These are phyloP conservation scores for Adoxophyes honmai DNA, from an alignment of 1,140 invertebrate genomes.

Conservation along the genomic window DNA sequence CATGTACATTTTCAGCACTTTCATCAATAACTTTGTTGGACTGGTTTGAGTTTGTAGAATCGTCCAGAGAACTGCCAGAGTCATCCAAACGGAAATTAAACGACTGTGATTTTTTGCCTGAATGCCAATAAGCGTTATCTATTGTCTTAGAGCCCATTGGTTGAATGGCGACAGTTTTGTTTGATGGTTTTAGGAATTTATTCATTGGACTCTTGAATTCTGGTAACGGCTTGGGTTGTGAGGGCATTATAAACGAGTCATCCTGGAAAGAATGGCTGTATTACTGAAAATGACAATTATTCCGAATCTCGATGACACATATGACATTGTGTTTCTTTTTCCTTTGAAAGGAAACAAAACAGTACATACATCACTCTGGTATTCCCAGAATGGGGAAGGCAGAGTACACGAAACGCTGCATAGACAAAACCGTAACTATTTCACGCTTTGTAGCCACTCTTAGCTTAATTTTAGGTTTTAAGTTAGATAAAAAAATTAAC, in stretches of 20 bases:
- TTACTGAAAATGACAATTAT: too few relatives aligned
- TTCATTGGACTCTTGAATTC: slow-evolving; percentile 34
- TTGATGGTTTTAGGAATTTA: slow-evolving; percentile 42
- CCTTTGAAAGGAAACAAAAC: too few relatives aligned
- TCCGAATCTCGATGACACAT: too few relatives aligned
- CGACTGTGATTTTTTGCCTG: slow-evolving; percentile 52
- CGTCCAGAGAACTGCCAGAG: slow-evolving; percentile 30
- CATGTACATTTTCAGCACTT: slow-evolving; percentile 37
- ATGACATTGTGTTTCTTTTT: too few relatives aligned
- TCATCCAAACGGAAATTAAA: slow-evolving; percentile 36
- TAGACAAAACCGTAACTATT: too few relatives aligned
- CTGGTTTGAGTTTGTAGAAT: slow-evolving; percentile 21
- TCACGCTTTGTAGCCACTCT: too few relatives aligned
- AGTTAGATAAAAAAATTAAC: too few relatives aligned
- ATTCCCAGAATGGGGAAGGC: too few relatives aligned
- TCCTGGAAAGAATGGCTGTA: slow-evolving; percentile 58
- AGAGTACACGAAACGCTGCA: too few relatives aligned
- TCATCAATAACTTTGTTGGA: slow-evolving; percentile 7
- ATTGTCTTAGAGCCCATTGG: slow-evolving; percentile 49
- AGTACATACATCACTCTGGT: too few relatives aligned
- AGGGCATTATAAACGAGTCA: slow-evolving; percentile 51
- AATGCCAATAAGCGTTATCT: slow-evolving; percentile 49
- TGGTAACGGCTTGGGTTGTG: slow-evolving; percentile 36
- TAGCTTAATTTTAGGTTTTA: too few relatives aligned
- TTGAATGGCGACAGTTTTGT: slow-evolving; percentile 40